Evolutionary conservation across 2,888 invertebrate genomes (phyloP).

Genomic region (Thyatira batis): DNA sequence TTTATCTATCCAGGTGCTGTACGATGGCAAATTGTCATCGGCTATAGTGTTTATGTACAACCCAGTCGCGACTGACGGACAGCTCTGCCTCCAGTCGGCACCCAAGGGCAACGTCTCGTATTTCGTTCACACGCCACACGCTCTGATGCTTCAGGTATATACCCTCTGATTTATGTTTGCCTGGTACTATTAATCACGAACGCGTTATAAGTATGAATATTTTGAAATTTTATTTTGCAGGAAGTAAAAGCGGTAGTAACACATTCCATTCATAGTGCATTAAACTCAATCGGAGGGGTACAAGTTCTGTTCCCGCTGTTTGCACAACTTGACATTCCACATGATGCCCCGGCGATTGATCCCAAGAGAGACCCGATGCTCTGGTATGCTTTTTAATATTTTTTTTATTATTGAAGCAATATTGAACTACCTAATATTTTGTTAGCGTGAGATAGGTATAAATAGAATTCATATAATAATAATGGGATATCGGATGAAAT

Average conservation of each 20-base stretch:
- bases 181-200: slow-evolving; percentile 28
- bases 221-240: slow-evolving; percentile 76
- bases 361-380: slow-evolving; percentile 93
- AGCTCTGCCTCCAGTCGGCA: slow-evolving; percentile 98
- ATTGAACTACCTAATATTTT: too few species aligned
- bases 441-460: background rate
- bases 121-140: slow-evolving; percentile 99
- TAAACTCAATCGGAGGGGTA: slow-evolving; percentile 99
- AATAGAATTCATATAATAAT: background rate
- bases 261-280: slow-evolving; percentile 98
- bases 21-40: slow-evolving; percentile 98
- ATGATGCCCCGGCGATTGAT: slow-evolving; percentile 90
- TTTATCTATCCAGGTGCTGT: slow-evolving; percentile 88
- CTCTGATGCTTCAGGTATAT: slow-evolving; percentile 97
- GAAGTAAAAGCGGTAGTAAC: slow-evolving; percentile 99
- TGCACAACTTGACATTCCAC: slow-evolving; percentile 97
- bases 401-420: too few species aligned
- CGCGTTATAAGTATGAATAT: background rate
- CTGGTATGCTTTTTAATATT: slow-evolving; percentile 90
- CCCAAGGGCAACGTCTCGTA: slow-evolving; percentile 98
- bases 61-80: slow-evolving; percentile 99
- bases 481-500: background rate
- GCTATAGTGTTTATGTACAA: slow-evolving; percentile 99
- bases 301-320: slow-evolving; percentile 99
- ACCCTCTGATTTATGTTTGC: slow-evolving; percentile 27